Evolutionary conservation across 2,113 vertebrate species (phyloP).

Genomic region (Camelus dromedarius): DNA sequence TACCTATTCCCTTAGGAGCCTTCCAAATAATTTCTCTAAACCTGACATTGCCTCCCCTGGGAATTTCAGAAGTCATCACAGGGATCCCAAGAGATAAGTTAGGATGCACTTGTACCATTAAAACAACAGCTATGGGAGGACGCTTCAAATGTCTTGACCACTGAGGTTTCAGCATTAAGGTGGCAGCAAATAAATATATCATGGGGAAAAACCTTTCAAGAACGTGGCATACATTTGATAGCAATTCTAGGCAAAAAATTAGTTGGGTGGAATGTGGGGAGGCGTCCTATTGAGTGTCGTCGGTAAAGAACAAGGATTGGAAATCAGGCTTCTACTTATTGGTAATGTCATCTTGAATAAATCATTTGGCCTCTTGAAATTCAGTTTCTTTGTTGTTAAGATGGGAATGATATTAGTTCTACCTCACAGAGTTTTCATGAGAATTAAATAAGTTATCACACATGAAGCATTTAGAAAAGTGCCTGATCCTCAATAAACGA

Average conservation of each 20-base stretch:
- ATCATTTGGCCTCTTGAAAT: neutral
- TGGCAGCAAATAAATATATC: neutral
- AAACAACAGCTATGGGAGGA: neutral
- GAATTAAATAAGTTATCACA: neutral
- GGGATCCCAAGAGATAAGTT: neutral
- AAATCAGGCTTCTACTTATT: neutral
- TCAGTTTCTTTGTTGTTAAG: neutral
- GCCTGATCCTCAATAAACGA: neutral
- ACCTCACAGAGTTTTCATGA: neutral
- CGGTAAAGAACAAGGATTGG: neutral
- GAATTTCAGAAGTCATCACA: constrained; percentile 34
- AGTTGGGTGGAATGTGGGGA: neutral
- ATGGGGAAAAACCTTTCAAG: neutral
- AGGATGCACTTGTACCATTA: neutral
- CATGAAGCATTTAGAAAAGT: neutral
- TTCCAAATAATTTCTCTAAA: neutral
- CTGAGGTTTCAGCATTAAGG: neutral
- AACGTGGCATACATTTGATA: neutral
- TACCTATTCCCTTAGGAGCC: neutral
- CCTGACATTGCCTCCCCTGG: neutral
- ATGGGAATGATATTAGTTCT: neutral
- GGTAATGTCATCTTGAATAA: neutral
- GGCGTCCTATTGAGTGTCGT: neutral
- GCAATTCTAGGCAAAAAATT: neutral
- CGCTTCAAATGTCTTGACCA: neutral